Conservation (phyloP, 2,888 invertebrate genomes). For the Polia nebulosa region DNA sequence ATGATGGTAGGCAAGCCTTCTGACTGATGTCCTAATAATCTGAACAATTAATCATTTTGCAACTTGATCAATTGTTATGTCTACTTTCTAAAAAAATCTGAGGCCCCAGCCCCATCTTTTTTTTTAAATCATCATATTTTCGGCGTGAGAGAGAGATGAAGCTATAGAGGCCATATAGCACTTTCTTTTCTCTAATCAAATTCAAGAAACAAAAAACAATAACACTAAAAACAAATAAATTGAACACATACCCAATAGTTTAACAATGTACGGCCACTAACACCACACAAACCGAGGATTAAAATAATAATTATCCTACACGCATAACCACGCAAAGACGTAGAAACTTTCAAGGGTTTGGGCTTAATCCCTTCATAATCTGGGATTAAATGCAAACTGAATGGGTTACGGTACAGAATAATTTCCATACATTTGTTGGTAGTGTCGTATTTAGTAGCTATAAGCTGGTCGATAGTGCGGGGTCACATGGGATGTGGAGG, state of each 20-base stretch:
- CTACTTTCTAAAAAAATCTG: too few relatives aligned
- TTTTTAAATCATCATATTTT: too few relatives aligned
- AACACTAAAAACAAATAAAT: slow-evolving; percentile 9
- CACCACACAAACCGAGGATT: slow-evolving; percentile 57
- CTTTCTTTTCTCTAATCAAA: too few relatives aligned
- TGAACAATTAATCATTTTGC: too few relatives aligned
- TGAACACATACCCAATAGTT: slow-evolving; percentile 28
- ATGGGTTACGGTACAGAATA: slow-evolving; percentile 70
- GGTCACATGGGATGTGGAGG: slow-evolving; percentile 28
- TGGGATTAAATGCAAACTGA: slow-evolving; percentile 75
- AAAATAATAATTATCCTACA: slow-evolving; percentile 68
- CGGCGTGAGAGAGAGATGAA: too few relatives aligned
- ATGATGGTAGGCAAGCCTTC: too few relatives aligned
- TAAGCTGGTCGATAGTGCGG: slow-evolving; percentile 61
- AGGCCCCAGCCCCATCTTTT: too few relatives aligned
- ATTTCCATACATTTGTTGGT: slow-evolving; percentile 77
- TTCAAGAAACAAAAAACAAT: too few relatives aligned
- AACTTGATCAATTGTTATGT: too few relatives aligned
- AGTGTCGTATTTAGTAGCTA: slow-evolving; percentile 72
- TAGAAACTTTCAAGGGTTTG: slow-evolving; percentile 65
- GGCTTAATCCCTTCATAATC: slow-evolving; percentile 71
- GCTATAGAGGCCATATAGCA: too few relatives aligned
- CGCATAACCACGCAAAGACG: slow-evolving; percentile 64
- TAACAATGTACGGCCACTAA: slow-evolving; percentile 40
- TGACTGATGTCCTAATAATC: too few relatives aligned